Conservation (phyloP, 2,888 invertebrate species). For the Chaetogeoica ovagalla region DNA sequence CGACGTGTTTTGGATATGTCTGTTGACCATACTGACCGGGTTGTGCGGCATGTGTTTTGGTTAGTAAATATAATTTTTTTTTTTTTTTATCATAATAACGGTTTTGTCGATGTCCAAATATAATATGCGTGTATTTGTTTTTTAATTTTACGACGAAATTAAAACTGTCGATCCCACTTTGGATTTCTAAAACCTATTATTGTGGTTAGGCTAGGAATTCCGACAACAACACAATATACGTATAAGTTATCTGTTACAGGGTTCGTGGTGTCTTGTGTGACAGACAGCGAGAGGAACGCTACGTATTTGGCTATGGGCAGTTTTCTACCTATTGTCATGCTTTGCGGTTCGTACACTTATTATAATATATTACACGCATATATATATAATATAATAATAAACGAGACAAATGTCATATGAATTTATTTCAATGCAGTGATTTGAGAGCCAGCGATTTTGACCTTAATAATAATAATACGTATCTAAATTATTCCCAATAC, state of each 20-base stretch:
- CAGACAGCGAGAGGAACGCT: constrained; percentile 81
- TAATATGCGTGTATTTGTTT: no score
- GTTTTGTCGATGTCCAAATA: no score
- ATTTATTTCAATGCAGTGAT: neutral
- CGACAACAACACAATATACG: neutral
- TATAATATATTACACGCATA: neutral
- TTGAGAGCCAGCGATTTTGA: neutral
- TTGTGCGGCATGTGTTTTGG: constrained; percentile 93
- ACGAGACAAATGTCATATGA: neutral
- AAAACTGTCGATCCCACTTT: no score
- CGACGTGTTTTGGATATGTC: constrained; percentile 72
- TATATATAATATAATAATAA: neutral
- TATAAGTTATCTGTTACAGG: constrained; percentile 64
- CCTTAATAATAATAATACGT: neutral
- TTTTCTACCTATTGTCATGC: constrained; percentile 81
- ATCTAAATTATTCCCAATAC: neutral
- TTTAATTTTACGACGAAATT: no score
- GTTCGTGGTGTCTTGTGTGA: constrained; percentile 78
- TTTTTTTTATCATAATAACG: neutral
- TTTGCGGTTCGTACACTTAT: constrained; percentile 69
- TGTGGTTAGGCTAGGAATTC: no score
- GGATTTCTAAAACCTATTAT: no score
- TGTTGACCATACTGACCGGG: constrained; percentile 78
- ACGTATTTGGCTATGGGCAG: constrained; percentile 84
- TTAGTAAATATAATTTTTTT: constrained; percentile 60